Conservation (phyloP, 1,140 invertebrate species). For the Drosophila malerkotliana region DNA sequence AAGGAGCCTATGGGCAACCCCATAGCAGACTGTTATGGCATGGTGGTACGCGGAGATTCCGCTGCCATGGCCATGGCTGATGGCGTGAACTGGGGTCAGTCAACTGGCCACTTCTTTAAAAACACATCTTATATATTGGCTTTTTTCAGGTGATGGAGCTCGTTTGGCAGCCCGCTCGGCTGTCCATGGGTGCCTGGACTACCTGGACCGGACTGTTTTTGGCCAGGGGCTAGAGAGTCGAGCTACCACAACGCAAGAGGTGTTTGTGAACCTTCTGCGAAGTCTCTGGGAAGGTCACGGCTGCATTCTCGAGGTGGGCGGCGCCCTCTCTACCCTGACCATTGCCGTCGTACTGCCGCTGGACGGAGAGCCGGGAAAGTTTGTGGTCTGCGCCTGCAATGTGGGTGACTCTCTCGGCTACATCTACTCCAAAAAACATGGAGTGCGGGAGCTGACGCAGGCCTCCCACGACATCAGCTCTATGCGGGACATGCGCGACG, state of each 20-base stretch:
- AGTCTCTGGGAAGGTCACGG: constrained; percentile 95
- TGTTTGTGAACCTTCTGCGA: constrained; percentile 91
- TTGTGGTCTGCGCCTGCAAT: constrained; percentile 94
- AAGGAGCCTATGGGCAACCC: constrained; percentile 92
- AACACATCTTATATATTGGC: not conserved
- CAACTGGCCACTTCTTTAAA: not conserved
- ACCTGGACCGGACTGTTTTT: constrained; percentile 92
- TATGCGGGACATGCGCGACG: constrained; percentile 96
- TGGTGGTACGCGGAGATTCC: constrained; percentile 91
- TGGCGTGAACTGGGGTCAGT: constrained; percentile 96
- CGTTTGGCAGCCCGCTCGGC: constrained; percentile 94
- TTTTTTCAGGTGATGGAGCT: constrained; percentile 89
- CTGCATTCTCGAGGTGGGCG: constrained; percentile 93
- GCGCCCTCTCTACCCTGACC: constrained; percentile 94
- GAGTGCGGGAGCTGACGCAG: constrained; percentile 90
- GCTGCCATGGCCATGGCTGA: constrained; percentile 94
- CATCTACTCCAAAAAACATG: constrained; percentile 91
- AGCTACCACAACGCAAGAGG: constrained; percentile 85
- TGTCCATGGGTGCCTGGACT: constrained; percentile 93
- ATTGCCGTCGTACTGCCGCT: constrained; percentile 91
- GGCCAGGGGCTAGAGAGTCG: constrained; percentile 71
- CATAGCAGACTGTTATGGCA: constrained; percentile 95
- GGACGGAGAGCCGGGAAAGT: constrained; percentile 84
- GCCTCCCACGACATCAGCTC: constrained; percentile 95
- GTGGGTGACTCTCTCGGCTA: constrained; percentile 96